Evolutionary conservation across 2,113 vertebrate species (phyloP).

Genomic region (Osmerus mordax): DNA sequence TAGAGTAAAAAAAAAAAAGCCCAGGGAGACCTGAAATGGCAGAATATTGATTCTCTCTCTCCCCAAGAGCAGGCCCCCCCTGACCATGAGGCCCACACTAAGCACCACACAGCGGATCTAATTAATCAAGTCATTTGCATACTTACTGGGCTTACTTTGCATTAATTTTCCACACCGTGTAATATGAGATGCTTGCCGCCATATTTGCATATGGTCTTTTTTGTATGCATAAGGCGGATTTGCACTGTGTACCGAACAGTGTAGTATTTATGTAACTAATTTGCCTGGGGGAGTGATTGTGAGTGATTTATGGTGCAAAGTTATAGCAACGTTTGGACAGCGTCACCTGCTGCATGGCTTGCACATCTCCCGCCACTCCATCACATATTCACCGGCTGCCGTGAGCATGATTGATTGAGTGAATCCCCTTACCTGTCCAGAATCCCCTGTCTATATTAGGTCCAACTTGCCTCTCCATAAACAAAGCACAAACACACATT

Average conservation of each 20-base stretch:
- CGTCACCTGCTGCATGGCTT: not conserved
- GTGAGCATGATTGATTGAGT: not conserved
- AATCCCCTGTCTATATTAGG: not conserved
- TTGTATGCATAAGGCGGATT: constrained; percentile 17
- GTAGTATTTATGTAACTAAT: constrained; percentile 21
- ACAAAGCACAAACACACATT: not conserved
- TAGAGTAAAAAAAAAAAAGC: constrained; percentile 53
- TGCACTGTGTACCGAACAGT: constrained; percentile 6
- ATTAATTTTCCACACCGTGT: constrained; percentile 27
- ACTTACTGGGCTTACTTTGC: constrained; percentile 30
- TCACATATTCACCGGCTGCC: not conserved
- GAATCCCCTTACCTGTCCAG: not conserved
- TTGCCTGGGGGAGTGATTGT: not conserved
- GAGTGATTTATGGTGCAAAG: constrained; percentile 25
- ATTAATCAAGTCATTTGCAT: constrained; percentile 54
- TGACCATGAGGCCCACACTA: constrained; percentile 41
- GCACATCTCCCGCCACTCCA: not conserved
- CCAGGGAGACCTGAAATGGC: constrained; percentile 44
- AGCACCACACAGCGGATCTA: constrained; percentile 28
- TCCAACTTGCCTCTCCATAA: not conserved
- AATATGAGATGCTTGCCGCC: not conserved
- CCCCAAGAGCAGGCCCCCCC: constrained; percentile 9
- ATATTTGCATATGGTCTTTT: constrained; percentile 9
- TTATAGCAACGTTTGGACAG: constrained; percentile 9
- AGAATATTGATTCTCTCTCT: constrained; percentile 61